Evolutionary conservation across 2,113 vertebrate species (phyloP), one percentile per base, ranked within the genome.

Genomic region (Dicentrarchus labrax): DNA sequence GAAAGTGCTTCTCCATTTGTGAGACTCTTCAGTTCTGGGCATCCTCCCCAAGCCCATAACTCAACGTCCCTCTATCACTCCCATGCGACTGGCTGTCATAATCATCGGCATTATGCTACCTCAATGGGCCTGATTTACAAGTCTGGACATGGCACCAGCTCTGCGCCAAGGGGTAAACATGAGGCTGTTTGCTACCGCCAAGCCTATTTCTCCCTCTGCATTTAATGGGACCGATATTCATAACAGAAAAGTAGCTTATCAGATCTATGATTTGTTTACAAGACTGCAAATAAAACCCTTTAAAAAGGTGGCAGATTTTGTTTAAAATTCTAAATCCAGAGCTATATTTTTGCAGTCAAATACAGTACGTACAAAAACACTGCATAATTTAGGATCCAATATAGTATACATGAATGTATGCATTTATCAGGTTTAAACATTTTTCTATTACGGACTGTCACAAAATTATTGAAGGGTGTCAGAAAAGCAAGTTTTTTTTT

Each of bases 51-150:
- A 86, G 72, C 80, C 83, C 89, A 89, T 93, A 93, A 93, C 86
- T 92, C 92, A 90, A 59, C 71, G 50, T 85, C 77, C 85, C 85
- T 88, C 86, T 88, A 93, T 91, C 86, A 88, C 91, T 90, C 92
- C 91, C 90, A 78, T 87, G 91, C 43, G 88, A 88, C 88, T 90
- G 91, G 79, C 91, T 91, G 91, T 93, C 93, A 92, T 92, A 89
- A 94, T 93, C 91, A 92, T 93, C 87, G 86, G 87, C 91, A 91
- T 93, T 93, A 93, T 89, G 90, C 86, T 91, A 62, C 88, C 91
- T 93, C 93, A 90, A 91, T 91, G 88, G 89, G 76, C 85, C 89
- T 93, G 93, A 94, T 94, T 93, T 94, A 93, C 90, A 90, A 88
- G 91, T 89, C 88, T 93, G 93, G 92, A 93, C 90, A 84, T 86